A percentile compares a stretch with the other conserved stretches of the same genome.
These are phyloP conservation scores for Limnephilus rhombicus DNA, from an alignment of 2,888 invertebrate genomes.

Conservation along the genomic window DNA sequence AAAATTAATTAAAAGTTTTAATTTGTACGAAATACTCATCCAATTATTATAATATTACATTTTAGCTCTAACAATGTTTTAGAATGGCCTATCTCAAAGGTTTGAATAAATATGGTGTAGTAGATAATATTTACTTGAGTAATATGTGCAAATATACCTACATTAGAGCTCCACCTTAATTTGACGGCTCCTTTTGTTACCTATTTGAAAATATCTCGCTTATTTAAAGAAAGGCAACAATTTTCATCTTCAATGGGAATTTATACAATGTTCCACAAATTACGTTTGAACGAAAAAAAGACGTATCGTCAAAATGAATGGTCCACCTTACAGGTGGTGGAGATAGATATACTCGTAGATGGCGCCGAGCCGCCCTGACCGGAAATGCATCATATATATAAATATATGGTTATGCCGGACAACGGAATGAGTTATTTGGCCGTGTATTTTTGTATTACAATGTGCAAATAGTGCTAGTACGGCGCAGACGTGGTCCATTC, in stretches of 20 bases:
- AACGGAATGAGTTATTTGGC: conserved; percentile 22
- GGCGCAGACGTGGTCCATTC: conserved; percentile 50
- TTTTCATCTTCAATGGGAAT: neutral
- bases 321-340: conserved; percentile 15
- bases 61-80: neutral
- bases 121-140: neutral
- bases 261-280: no score
- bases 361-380: conserved; percentile 44
- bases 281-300: neutral
- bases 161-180: neutral
- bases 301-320: neutral
- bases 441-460: conserved; percentile 4
- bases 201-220: neutral
- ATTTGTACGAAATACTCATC: no score
- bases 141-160: neutral
- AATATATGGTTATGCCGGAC: conserved; percentile 29
- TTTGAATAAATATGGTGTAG: neutral
- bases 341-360: neutral
- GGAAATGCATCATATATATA: conserved; percentile 40
- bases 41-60: neutral
- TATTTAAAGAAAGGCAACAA: neutral
- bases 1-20: no score
- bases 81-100: neutral
- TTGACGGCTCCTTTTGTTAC: neutral
- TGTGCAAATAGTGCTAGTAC: neutral